Evolutionary conservation across 2,113 vertebrate species (phyloP).

Genomic region (Chauna torquata): DNA sequence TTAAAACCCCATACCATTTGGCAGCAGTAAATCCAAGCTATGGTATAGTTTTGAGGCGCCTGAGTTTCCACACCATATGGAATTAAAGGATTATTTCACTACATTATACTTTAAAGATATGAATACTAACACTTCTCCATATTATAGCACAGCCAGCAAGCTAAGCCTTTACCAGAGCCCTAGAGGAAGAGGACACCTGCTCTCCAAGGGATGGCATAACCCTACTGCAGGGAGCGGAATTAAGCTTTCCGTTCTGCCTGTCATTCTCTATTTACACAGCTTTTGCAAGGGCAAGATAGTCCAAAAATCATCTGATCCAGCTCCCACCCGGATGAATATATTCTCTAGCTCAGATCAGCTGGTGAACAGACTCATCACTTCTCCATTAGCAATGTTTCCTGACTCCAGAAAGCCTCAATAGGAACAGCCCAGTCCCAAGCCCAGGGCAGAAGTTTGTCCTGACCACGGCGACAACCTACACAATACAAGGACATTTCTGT

Average conservation of each 20-base stretch:
- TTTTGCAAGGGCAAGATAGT: not conserved
- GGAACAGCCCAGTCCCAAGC: not conserved
- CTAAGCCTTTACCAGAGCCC: not conserved
- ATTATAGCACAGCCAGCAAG: not conserved
- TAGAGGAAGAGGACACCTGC: not conserved
- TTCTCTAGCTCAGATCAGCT: not conserved
- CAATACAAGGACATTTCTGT: not conserved
- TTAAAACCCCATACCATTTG: conserved; percentile 35
- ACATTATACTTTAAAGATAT: conserved; percentile 31
- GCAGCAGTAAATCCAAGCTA: conserved; percentile 9
- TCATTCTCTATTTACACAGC: not conserved
- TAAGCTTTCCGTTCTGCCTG: not conserved
- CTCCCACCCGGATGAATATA: not conserved
- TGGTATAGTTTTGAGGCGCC: not conserved
- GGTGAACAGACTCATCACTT: fast-evolving
- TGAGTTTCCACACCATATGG: conserved; percentile 30
- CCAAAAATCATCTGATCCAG: not conserved
- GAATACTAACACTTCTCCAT: conserved; percentile 12
- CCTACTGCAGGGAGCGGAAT: not conserved
- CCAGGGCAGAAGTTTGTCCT: fast-evolving
- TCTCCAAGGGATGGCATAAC: not conserved
- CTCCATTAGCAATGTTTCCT: not conserved
- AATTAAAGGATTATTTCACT: conserved; percentile 61
- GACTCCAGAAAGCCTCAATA: not conserved
- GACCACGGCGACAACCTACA: not conserved